Percentiles rank a stretch among this genome's conserved stretches.
Conservation (phyloP, 2,113 vertebrate species). For the Cinclus mexicanus region DNA sequence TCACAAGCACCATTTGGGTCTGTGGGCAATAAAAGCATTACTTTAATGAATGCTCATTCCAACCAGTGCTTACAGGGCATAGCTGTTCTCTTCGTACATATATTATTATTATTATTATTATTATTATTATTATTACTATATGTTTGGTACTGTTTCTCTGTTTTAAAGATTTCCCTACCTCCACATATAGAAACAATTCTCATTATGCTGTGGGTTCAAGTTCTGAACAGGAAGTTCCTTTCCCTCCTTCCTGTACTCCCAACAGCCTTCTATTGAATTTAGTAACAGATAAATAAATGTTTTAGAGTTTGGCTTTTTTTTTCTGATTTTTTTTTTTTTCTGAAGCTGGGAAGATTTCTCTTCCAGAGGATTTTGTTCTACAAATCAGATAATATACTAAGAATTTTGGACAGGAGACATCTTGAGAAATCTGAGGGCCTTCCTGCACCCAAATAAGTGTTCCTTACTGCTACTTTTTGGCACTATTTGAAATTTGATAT, state of each 20-base stretch:
- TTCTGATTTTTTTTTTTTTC: not conserved
- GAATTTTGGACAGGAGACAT: not conserved
- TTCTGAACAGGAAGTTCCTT: not conserved
- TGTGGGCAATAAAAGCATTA: not conserved
- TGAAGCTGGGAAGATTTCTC: not conserved
- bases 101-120: too few relatives aligned
- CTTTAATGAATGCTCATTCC: not conserved
- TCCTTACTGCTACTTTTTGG: not conserved
- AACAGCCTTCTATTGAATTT: not conserved
- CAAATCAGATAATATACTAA: not conserved
- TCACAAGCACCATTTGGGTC: not conserved
- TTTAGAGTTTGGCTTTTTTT: too few relatives aligned
- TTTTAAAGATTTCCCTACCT: not conserved
- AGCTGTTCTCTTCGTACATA: not conserved
- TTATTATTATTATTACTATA: too few relatives aligned
- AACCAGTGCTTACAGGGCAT: not conserved
- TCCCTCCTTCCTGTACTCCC: not conserved
- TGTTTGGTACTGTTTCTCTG: not conserved
- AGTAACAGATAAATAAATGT: not conserved
- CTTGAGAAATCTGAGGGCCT: not conserved
- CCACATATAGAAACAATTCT: not conserved
- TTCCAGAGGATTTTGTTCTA: not conserved
- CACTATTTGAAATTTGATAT: not conserved
- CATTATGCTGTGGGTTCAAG: not conserved
- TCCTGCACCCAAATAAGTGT: not conserved